These are phyloP conservation scores for Nomada flava DNA, from an alignment of 2,888 invertebrate genomes.

Conservation along the genomic window DNA sequence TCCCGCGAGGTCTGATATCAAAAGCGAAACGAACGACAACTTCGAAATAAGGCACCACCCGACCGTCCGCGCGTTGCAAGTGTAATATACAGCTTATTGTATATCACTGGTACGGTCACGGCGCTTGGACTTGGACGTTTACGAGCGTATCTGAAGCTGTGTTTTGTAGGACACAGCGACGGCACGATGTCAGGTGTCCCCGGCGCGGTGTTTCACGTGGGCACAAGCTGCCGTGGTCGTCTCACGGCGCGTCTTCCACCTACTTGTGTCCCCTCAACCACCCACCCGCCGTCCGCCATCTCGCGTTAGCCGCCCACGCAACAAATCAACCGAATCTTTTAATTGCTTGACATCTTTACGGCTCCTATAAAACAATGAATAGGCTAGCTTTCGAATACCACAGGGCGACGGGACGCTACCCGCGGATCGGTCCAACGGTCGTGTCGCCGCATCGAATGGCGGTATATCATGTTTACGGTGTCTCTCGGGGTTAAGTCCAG, in stretches of 20 bases:
- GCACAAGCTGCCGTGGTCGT: constrained; percentile 32
- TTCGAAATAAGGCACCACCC: constrained; percentile 46
- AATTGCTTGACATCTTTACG: constrained; percentile 80
- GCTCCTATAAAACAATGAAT: constrained; percentile 82
- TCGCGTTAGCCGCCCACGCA: constrained; percentile 72
- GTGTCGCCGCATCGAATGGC: constrained; percentile 50
- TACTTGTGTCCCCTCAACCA: constrained; percentile 42
- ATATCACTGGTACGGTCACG: constrained; percentile 71
- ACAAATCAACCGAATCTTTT: constrained; percentile 77
- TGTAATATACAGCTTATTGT: constrained; percentile 80
- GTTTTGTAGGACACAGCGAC: constrained; percentile 71
- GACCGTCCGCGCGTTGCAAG: constrained; percentile 65
- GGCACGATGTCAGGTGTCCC: constrained; percentile 73
- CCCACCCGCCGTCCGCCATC: constrained; percentile 24
- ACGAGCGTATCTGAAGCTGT: constrained; percentile 71
- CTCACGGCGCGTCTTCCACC: constrained; percentile 58
- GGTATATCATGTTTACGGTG: constrained; percentile 76
- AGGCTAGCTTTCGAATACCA: constrained; percentile 66
- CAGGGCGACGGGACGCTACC: constrained; percentile 34
- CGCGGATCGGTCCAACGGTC: constrained; percentile 44
- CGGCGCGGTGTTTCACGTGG: constrained; percentile 49
- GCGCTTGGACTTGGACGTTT: constrained; percentile 75
- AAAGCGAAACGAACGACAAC: constrained; percentile 45
- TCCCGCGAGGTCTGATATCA: constrained; percentile 51
- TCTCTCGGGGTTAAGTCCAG: constrained; percentile 52